These are phyloP conservation scores for Pipistrellus nathusii DNA, from an alignment of 2,797 vertebrate genomes.

Conservation along the genomic window DNA sequence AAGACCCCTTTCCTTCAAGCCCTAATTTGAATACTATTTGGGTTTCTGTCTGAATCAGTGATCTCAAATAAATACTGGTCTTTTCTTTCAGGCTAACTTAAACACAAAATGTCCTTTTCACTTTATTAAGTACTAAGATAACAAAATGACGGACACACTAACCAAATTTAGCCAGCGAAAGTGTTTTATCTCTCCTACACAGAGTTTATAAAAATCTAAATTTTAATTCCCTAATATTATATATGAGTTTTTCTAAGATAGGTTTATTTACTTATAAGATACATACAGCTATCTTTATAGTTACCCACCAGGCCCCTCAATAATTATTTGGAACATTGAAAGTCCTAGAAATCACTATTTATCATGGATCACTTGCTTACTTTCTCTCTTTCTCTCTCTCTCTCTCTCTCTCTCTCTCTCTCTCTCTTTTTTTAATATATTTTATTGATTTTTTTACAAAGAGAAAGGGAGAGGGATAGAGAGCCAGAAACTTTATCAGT, in stretches of 20 bases:
- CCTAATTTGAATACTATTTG: background rate
- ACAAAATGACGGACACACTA: background rate
- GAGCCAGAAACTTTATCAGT: background rate
- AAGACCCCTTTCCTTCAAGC: background rate
- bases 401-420: background rate
- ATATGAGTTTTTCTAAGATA: background rate
- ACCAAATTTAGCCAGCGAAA: background rate
- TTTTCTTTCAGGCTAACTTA: background rate
- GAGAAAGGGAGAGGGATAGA: no score
- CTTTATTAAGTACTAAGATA: background rate
- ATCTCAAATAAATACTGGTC: background rate
- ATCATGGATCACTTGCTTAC: background rate
- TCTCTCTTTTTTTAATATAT: no score
- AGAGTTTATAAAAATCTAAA: background rate
- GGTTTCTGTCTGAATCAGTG: background rate
- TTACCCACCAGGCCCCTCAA: background rate
- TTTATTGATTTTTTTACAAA: no score
- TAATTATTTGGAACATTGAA: background rate
- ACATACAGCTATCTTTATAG: no score
- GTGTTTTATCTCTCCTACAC: background rate
- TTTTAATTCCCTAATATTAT: conserved; percentile 1
- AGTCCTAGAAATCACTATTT: background rate
- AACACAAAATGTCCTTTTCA: background rate
- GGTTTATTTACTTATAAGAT: background rate
- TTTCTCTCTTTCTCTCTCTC: background rate